A percentile compares a stretch with the other conserved stretches of the same genome.
Conservation (phyloP, 2,113 vertebrate species). For the Lasiurus cinereus region DNA sequence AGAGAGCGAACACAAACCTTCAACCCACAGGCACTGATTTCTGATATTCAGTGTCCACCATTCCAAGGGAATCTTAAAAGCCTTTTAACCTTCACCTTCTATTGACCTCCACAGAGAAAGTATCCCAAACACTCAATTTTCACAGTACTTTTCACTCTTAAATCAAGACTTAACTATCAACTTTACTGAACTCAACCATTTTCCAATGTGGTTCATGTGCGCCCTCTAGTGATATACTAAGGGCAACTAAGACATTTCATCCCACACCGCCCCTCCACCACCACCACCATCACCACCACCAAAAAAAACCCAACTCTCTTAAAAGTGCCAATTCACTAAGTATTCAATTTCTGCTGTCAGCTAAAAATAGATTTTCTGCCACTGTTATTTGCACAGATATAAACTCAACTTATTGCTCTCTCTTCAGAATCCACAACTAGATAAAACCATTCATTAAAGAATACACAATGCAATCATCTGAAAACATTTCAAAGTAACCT, state of each 20-base stretch:
- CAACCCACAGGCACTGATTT: neutral
- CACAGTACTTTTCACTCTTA: neutral
- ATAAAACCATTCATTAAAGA: slow-evolving; percentile 15
- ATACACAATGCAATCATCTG: neutral
- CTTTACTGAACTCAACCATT: accelerated
- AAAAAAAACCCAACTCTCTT: neutral
- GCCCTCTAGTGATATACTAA: slow-evolving; percentile 83
- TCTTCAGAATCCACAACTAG: neutral
- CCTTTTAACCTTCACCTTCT: neutral
- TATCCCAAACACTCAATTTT: neutral
- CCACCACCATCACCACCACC: no score
- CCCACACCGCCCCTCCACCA: no score
- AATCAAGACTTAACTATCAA: neutral
- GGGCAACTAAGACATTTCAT: neutral
- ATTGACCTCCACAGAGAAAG: accelerated
- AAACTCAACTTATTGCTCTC: neutral
- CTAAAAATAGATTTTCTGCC: slow-evolving; percentile 28
- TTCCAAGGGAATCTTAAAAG: neutral
- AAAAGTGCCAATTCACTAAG: neutral
- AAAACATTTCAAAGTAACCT: slow-evolving; percentile 37
- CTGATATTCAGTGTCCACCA: neutral
- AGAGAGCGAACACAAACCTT: neutral
- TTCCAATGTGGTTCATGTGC: slow-evolving; percentile 35
- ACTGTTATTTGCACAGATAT: neutral
- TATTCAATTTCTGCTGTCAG: neutral